phyloP scores from a whole-genome alignment of 2,113 vertebrate species.

The Alethe diademata region DNA sequence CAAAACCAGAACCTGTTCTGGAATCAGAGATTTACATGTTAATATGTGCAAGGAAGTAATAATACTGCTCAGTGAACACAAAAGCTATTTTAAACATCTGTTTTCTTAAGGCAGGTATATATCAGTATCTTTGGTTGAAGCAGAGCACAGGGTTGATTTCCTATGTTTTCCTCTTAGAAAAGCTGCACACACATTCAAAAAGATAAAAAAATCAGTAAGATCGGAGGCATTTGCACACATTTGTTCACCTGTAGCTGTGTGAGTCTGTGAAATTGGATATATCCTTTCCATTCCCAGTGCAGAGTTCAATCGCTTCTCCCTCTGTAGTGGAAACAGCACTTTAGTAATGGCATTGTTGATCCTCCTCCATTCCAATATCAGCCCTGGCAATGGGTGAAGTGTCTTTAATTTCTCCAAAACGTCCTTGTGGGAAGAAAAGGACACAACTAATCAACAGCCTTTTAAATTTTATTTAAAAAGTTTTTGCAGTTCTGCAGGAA shows the following conservation, averaged over 20 bases:
- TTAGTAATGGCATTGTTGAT: slow-evolving; percentile 95
- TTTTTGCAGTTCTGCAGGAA: neutral
- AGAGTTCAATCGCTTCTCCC: slow-evolving; percentile 81
- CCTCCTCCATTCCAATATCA: slow-evolving; percentile 95
- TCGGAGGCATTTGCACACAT: neutral
- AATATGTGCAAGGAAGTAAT: neutral
- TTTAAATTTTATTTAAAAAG: neutral
- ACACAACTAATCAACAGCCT: neutral
- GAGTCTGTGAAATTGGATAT: slow-evolving; percentile 86
- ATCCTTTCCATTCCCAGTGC: slow-evolving; percentile 91
- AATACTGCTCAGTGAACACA: neutral
- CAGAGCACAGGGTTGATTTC: neutral
- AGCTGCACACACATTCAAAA: neutral
- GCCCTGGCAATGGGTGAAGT: slow-evolving; percentile 87
- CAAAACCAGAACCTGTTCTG: neutral
- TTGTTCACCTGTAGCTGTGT: slow-evolving; percentile 93
- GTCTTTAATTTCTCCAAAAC: slow-evolving; percentile 88
- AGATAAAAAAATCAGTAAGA: neutral
- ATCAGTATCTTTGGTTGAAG: neutral
- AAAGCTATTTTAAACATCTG: neutral
- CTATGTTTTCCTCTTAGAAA: neutral
- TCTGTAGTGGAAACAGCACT: slow-evolving; percentile 92
- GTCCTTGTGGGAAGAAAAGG: slow-evolving; percentile 75
- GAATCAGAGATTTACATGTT: neutral
- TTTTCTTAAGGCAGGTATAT: neutral